These are phyloP conservation scores for Gandaritis pyraliata DNA, from an alignment of 2,888 invertebrate species.

Conservation along the genomic window DNA sequence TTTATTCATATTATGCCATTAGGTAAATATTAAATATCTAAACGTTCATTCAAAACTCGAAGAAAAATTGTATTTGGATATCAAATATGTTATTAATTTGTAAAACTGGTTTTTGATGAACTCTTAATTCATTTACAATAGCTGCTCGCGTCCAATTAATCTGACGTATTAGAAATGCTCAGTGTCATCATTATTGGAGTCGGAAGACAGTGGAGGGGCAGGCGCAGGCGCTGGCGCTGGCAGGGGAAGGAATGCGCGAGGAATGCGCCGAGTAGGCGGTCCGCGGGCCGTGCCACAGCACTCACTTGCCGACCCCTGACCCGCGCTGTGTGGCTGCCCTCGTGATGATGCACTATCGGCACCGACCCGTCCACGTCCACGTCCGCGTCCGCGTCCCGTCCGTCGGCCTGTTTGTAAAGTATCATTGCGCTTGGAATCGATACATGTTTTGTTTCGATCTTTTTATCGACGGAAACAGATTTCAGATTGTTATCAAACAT, in stretches of 20 bases:
- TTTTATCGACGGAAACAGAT: conserved; percentile 28
- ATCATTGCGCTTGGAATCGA: conserved; percentile 46
- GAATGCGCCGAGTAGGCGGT: conserved; percentile 71
- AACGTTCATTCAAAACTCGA: too few species aligned
- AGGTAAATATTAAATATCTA: too few species aligned
- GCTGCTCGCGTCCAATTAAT: conserved; percentile 79
- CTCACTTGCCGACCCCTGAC: conserved; percentile 68
- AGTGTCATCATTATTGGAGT: conserved; percentile 74
- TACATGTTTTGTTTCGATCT: conserved; percentile 38
- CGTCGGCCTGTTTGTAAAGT: conserved; percentile 28
- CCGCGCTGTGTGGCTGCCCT: conserved; percentile 65
- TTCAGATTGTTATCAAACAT: conserved; percentile 28
- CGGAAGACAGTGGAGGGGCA: conserved; percentile 54
- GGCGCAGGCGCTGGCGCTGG: conserved; percentile 31
- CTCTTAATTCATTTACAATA: conserved; percentile 70
- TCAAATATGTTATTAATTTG: too few species aligned
- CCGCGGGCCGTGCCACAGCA: conserved; percentile 66
- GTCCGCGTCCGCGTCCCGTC: conserved; percentile 9
- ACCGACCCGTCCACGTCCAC: conserved; percentile 17
- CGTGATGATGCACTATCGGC: conserved; percentile 63
- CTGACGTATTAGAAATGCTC: conserved; percentile 76
- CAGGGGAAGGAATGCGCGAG: conserved; percentile 47
- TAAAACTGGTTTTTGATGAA: conserved; percentile 44
- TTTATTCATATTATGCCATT: too few species aligned
- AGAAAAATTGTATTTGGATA: too few species aligned